These are phyloP conservation scores for Temnothorax ravouxi DNA, from an alignment of 2,888 invertebrate genomes.

Conservation along the genomic window DNA sequence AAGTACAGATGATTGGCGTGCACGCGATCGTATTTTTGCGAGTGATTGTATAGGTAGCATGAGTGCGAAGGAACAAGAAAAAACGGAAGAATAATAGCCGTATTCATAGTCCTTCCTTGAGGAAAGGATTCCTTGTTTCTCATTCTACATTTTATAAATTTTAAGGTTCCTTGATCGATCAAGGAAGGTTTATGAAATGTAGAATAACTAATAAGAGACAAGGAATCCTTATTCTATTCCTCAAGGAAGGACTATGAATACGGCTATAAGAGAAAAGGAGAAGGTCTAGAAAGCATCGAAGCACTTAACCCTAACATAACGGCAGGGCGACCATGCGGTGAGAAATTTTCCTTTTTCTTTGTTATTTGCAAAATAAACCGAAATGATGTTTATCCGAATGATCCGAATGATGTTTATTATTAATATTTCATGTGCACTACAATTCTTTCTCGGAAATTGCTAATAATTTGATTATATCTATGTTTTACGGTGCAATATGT, in stretches of 20 bases:
- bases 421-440: neutral
- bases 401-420: neutral
- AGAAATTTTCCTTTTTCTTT: neutral
- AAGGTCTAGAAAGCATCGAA: neutral
- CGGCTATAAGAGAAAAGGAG: neutral
- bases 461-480: neutral
- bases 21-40: conserved; percentile 21
- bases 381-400: too few species aligned
- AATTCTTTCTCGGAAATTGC: neutral
- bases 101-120: too few species aligned
- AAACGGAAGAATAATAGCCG: neutral
- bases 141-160: too few species aligned
- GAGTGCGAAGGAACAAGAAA: neutral
- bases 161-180: too few species aligned
- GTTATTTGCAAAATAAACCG: neutral
- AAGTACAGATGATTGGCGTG: conserved; percentile 16
- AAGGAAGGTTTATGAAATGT: too few species aligned
- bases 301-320: too few species aligned
- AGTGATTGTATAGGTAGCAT: neutral
- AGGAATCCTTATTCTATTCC: too few species aligned
- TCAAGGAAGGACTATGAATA: too few species aligned
- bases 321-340: neutral
- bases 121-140: too few species aligned
- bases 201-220: too few species aligned
- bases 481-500: neutral